Evolutionary conservation across 2,888 invertebrate species (phyloP).

Genomic region (Mythimna vitellina): DNA sequence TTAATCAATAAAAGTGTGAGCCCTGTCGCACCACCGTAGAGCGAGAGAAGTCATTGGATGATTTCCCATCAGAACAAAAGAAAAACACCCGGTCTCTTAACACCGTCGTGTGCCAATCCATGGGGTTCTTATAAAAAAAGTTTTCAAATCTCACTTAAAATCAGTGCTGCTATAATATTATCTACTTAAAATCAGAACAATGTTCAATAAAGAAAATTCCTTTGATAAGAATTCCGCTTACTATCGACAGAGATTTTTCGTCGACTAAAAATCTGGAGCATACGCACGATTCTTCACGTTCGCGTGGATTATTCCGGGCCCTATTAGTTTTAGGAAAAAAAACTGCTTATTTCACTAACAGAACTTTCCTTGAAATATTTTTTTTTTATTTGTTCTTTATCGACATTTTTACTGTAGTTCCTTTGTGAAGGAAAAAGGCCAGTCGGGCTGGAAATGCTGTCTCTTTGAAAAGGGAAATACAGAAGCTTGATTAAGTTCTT

Average conservation of each 20-base stretch:
- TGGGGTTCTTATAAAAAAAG: too few species aligned
- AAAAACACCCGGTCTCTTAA: too few species aligned
- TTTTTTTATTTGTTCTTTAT: conserved; percentile 34
- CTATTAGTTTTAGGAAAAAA: conserved; percentile 52
- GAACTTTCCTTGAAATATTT: conserved; percentile 14
- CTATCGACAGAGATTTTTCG: conserved; percentile 19
- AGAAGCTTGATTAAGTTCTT: neutral
- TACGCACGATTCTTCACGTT: conserved; percentile 8
- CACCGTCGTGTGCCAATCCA: too few species aligned
- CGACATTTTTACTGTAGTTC: conserved; percentile 11
- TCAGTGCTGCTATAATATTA: neutral
- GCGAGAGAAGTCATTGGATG: too few species aligned
- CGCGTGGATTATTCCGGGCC: conserved; percentile 20
- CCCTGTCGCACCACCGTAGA: too few species aligned
- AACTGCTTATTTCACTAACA: conserved; percentile 53
- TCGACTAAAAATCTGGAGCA: conserved; percentile 21
- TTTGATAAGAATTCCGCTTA: conserved; percentile 27
- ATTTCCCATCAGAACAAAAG: too few species aligned
- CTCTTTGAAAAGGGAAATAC: conserved; percentile 1
- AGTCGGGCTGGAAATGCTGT: neutral
- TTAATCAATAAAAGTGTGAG: too few species aligned
- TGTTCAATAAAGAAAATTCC: conserved; percentile 21
- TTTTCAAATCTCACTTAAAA: neutral
- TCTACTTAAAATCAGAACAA: conserved; percentile 17
- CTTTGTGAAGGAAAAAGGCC: conserved; percentile 16